These are phyloP conservation scores for Scopus umbretta DNA, from an alignment of 2,113 vertebrate species.

Conservation along the genomic window DNA sequence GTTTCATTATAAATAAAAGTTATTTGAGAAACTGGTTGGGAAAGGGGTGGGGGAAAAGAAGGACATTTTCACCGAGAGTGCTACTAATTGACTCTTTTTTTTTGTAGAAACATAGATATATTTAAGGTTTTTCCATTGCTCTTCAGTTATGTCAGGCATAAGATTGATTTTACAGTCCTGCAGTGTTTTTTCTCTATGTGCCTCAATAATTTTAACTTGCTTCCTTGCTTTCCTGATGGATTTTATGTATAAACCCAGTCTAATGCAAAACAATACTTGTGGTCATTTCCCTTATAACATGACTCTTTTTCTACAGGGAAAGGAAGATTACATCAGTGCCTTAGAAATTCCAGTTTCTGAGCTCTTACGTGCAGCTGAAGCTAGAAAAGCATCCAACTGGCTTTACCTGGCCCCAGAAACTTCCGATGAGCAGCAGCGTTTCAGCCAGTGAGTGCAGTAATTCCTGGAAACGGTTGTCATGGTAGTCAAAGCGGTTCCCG, in stretches of 20 bases:
- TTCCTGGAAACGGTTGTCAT: constrained; percentile 74
- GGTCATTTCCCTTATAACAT: not conserved
- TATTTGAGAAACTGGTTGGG: not conserved
- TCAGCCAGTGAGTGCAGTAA: constrained; percentile 78
- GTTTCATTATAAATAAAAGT: not conserved
- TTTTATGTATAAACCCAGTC: not conserved
- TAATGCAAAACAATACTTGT: not conserved
- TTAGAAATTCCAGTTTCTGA: not conserved
- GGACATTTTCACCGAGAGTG: not conserved
- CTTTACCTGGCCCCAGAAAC: constrained; percentile 65
- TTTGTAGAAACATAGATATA: not conserved
- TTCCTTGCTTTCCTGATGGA: not conserved
- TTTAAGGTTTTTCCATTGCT: not conserved
- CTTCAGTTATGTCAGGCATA: not conserved
- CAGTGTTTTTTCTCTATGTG: not conserved
- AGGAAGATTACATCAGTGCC: not conserved
- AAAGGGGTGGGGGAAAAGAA: not conserved
- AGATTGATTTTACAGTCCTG: not conserved
- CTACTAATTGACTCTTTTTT: not conserved
- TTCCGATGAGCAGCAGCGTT: constrained; percentile 38
- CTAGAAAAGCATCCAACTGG: not conserved
- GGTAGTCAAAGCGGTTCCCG: constrained; percentile 85
- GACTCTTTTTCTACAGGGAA: not conserved
- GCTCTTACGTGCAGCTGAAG: not conserved
- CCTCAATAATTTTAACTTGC: not conserved